Evolutionary conservation across 2,113 vertebrate genomes (phyloP).

Genomic region (Pimephales promelas): DNA sequence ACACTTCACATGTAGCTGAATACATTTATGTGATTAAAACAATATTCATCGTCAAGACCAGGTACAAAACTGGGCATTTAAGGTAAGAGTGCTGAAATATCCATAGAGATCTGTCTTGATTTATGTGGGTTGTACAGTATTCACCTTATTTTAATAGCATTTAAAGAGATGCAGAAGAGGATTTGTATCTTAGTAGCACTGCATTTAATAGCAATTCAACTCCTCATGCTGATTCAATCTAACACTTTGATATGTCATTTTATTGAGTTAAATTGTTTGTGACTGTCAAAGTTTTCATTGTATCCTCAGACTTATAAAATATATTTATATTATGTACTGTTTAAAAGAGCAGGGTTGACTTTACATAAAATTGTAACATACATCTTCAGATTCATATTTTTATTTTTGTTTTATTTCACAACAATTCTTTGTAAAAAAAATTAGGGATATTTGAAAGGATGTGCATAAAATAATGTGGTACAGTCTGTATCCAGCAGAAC

Average conservation of each 20-base stretch:
- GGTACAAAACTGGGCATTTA: constrained; percentile 4
- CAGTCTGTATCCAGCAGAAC: constrained; percentile 2
- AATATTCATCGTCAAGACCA: background rate
- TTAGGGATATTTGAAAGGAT: background rate
- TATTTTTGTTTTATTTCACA: background rate
- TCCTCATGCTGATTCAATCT: background rate
- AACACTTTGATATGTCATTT: background rate
- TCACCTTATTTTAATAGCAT: background rate
- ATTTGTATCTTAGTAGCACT: background rate
- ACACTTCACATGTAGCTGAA: constrained; percentile 10
- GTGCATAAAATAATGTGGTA: background rate
- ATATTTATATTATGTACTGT: background rate
- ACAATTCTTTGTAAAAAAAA: background rate
- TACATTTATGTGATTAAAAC: background rate
- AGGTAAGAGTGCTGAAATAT: background rate
- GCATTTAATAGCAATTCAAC: constrained; percentile 1
- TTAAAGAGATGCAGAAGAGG: background rate
- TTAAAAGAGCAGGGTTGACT: constrained; percentile 18
- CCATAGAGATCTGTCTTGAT: background rate
- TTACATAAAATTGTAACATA: background rate
- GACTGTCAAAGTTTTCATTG: constrained; percentile 1
- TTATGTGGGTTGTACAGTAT: background rate
- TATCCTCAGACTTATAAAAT: background rate
- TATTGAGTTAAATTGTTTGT: constrained; percentile 14
- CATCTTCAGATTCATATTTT: background rate